Conservation (phyloP, 2,113 vertebrate species). For the Megatriorchis doriae region DNA sequence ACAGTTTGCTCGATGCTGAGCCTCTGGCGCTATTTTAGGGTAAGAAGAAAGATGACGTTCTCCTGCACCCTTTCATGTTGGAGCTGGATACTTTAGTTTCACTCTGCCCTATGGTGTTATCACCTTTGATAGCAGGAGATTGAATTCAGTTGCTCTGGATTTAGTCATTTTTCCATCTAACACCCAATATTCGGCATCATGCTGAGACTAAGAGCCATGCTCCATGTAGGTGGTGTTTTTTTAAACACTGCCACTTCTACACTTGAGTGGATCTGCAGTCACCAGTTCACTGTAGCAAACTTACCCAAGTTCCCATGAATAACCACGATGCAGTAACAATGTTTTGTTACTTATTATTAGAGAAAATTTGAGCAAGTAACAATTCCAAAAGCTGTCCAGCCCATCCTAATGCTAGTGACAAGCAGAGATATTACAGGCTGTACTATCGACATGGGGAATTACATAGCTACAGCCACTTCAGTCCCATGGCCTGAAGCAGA, state of each 20-base stretch:
- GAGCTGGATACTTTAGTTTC: not conserved
- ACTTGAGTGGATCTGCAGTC: not conserved
- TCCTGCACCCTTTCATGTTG: not conserved
- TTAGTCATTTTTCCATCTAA: not conserved
- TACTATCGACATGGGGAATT: not conserved
- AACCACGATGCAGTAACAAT: not conserved
- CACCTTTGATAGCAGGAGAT: not conserved
- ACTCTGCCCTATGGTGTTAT: not conserved
- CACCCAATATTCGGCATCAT: not conserved
- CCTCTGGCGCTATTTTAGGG: not conserved
- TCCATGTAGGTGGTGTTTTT: not conserved
- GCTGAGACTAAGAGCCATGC: not conserved
- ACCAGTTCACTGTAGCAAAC: not conserved
- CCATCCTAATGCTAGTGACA: not conserved
- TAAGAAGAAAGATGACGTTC: not conserved
- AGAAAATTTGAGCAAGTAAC: not conserved
- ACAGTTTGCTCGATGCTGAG: not conserved
- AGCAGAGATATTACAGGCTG: not conserved
- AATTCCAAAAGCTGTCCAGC: not conserved
- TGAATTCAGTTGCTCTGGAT: not conserved
- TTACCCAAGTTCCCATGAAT: not conserved
- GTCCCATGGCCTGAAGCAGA: not conserved
- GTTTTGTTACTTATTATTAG: not conserved
- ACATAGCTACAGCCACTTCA: not conserved
- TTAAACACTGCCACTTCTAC: not conserved